phyloP scores from a whole-genome alignment of 2,113 vertebrate genomes.

The Hassar affinis region DNA sequence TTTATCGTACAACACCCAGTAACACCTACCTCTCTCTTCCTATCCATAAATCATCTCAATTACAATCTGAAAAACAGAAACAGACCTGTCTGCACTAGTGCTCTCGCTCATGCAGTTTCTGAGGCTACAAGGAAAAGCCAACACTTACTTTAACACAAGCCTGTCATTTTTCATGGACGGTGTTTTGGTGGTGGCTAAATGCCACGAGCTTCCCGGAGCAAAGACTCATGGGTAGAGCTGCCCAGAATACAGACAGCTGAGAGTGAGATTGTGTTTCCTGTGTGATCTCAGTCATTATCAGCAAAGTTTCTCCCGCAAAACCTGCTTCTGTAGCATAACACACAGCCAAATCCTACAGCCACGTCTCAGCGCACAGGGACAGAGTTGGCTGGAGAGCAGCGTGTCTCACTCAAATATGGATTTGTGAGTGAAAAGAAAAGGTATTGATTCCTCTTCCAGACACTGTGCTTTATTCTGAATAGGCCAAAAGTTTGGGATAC shows the following conservation, averaged over 20 bases:
- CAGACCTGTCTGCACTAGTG: background rate
- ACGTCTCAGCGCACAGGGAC: constrained; percentile 6
- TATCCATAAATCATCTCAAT: background rate
- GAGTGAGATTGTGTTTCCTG: background rate
- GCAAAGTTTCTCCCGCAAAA: background rate
- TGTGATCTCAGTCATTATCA: background rate
- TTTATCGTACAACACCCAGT: background rate
- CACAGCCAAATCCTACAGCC: constrained; percentile 23
- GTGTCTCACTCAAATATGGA: background rate
- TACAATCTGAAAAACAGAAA: constrained; percentile 1
- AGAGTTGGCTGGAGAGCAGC: background rate
- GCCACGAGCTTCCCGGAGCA: background rate
- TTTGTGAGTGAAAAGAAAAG: background rate
- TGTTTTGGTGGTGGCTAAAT: background rate
- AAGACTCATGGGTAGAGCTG: background rate
- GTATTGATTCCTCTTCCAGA: constrained; percentile 9
- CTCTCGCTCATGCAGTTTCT: background rate
- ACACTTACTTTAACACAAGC: background rate
- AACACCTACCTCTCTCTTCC: background rate
- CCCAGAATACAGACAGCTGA: constrained; percentile 25
- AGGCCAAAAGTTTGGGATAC: background rate
- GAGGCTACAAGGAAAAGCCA: background rate
- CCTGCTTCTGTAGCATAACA: background rate
- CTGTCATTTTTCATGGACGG: background rate
- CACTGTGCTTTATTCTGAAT: background rate